A percentile compares a stretch with the other conserved stretches of the same genome.
Conservation (phyloP, 2,797 vertebrate species). For the Paedocypris micromegethes region DNA sequence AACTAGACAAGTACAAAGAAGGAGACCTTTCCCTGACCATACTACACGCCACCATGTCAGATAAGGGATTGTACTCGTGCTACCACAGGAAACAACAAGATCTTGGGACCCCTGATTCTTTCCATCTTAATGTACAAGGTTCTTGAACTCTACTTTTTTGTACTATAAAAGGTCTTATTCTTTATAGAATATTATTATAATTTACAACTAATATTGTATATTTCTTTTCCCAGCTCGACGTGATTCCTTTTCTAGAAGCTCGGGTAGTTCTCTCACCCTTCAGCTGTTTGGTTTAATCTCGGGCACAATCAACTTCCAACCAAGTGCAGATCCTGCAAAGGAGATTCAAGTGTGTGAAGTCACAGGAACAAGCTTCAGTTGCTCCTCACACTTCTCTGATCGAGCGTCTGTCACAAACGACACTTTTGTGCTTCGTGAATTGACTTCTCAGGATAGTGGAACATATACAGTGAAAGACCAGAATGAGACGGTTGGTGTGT, state of each 20-base stretch:
- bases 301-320: not conserved
- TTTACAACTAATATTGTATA: not conserved
- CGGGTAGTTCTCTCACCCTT: not conserved
- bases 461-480: conserved; percentile 11
- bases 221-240: not conserved
- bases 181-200: not conserved
- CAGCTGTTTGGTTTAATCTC: not conserved
- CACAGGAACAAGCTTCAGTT: accelerated
- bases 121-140: conserved; percentile 11
- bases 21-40: conserved; percentile 27
- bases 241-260: not conserved
- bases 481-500: not conserved
- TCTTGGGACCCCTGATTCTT: not conserved
- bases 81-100: conserved; percentile 11
- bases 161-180: not conserved
- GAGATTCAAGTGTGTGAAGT: not conserved
- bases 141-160: not conserved
- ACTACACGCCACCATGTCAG: not conserved
- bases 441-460: not conserved
- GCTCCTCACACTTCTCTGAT: not conserved
- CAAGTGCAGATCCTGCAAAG: not conserved
- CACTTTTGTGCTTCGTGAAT: not conserved
- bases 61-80: conserved; percentile 26
- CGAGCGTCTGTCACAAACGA: not conserved
- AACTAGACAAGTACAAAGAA: not conserved